Conservation (phyloP, 2,888 invertebrate genomes). For the Lasioglossum lativentre region DNA sequence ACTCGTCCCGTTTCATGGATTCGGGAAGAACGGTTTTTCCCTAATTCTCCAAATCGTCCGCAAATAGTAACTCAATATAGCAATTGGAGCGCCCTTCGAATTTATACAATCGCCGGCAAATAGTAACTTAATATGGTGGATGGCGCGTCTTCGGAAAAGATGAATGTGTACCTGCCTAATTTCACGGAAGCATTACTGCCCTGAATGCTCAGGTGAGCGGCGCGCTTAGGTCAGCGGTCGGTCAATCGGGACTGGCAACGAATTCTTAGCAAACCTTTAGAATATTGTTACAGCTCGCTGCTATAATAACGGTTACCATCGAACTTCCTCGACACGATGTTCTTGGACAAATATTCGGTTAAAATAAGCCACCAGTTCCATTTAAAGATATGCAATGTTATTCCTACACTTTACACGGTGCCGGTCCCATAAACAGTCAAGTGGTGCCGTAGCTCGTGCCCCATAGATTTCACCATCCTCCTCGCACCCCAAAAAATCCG, state of each 20-base stretch:
- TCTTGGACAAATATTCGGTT: neutral
- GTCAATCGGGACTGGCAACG: conserved; percentile 49
- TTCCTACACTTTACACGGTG: conserved; percentile 80
- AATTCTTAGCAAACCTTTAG: neutral
- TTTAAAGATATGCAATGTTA: conserved; percentile 78
- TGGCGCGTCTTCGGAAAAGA: conserved; percentile 30
- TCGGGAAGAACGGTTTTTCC: conserved; percentile 52
- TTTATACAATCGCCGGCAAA: conserved; percentile 53
- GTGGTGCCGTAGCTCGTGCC: conserved; percentile 78
- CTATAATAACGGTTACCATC: neutral
- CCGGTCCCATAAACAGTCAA: conserved; percentile 78
- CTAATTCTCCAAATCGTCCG: conserved; percentile 61
- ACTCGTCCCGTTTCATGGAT: conserved; percentile 43
- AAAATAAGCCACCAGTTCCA: conserved; percentile 18
- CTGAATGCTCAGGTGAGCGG: conserved; percentile 66
- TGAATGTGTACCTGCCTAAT: conserved; percentile 61
- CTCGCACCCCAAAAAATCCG: conserved; percentile 58
- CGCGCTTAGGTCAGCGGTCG: conserved; percentile 54
- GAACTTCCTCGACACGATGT: neutral
- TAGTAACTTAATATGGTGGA: conserved; percentile 67
- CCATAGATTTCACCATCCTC: conserved; percentile 68
- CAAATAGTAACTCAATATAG: conserved; percentile 71
- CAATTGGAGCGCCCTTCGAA: conserved; percentile 36
- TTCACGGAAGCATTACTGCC: conserved; percentile 71
- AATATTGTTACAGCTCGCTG: neutral